Base-by-base conservation (phyloP, 2,797 vertebrate species). In the Poeciliopsis infans region DNA sequence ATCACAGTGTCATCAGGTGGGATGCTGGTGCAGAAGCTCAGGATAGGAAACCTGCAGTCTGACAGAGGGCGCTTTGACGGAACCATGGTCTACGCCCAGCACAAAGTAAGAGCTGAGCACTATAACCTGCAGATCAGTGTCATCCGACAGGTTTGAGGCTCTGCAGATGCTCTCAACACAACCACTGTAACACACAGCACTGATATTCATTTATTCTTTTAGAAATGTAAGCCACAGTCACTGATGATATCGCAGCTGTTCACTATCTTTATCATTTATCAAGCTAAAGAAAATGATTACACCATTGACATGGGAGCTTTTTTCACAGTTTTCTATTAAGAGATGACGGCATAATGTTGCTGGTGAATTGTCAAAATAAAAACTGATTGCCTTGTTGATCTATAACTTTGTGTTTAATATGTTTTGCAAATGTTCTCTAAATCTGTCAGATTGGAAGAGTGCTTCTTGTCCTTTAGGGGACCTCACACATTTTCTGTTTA, bases 71-170 rank as follows among this genome's bases (percentile, higher is more conserved):
- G 91, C 84, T 96, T 93, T 4, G 95, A 96, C 4, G 94, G 95
- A 78, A 93, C 96, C 86, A 96, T 96, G 95, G 95, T 96, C 79
- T 96, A 95, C n/a, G 95, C 96, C 77, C 96, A 96, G 87, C 95
- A 96, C 91, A 96, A 96, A 90, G 96, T 95, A 91, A 83, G 88
- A 69, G 1, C 55, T 66, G 16, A 36, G 61, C n/a, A 15, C 2
- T 15, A 33, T 31, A 31, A 59, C 28, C n/a, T 31, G 55, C 7
- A 36, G 31, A 15, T 36, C 59, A 33, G 15, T 7, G 59, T 36
- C 59, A 64, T 7, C 59, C 20, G 61, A 39, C 7, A 36, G 16
- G 6, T 39, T 39, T 10, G 15, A 66, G 61, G 31, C 7, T 66
- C 18, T 66, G 33, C 2, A 36, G 61, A 7, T 20, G 15, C 20